Conservation (phyloP, 2,113 vertebrate species). For the Heterotilapia buettikoferi region DNA sequence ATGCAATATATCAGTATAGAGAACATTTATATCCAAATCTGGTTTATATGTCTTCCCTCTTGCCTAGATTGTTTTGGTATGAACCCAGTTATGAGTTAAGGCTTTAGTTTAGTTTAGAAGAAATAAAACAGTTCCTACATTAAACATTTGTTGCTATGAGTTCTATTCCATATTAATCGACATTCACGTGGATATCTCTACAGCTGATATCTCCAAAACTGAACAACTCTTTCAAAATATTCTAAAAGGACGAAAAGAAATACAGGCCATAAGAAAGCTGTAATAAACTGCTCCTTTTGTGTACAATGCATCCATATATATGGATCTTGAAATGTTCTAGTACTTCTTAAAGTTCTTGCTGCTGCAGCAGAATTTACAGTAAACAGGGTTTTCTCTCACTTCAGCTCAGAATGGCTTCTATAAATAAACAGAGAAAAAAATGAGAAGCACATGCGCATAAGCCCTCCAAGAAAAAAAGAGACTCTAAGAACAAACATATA, state of each 20-base stretch:
- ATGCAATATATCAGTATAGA: not conserved
- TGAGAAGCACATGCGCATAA: not conserved
- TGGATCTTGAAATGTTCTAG: not conserved
- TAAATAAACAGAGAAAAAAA: not conserved
- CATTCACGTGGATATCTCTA: not conserved
- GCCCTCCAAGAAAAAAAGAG: not conserved
- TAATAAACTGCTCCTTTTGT: not conserved
- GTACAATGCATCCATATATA: not conserved
- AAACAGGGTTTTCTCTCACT: not conserved
- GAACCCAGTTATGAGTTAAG: not conserved
- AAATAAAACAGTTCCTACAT: not conserved
- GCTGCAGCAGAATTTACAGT: not conserved
- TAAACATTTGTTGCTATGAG: not conserved
- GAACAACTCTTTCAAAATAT: not conserved
- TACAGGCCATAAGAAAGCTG: not conserved
- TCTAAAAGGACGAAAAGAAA: not conserved
- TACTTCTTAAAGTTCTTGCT: not conserved
- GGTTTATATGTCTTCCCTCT: not conserved
- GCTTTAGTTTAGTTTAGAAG: not conserved
- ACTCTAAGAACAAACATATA: not conserved
- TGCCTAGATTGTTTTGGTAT: not conserved
- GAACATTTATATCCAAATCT: not conserved
- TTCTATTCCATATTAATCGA: not conserved
- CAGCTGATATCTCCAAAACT: not conserved
- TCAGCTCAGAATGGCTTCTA: not conserved